A percentile compares a stretch with the other conserved stretches of the same genome.
Conservation (phyloP, 2,888 invertebrate genomes). For the Hoplodrina blanda region DNA sequence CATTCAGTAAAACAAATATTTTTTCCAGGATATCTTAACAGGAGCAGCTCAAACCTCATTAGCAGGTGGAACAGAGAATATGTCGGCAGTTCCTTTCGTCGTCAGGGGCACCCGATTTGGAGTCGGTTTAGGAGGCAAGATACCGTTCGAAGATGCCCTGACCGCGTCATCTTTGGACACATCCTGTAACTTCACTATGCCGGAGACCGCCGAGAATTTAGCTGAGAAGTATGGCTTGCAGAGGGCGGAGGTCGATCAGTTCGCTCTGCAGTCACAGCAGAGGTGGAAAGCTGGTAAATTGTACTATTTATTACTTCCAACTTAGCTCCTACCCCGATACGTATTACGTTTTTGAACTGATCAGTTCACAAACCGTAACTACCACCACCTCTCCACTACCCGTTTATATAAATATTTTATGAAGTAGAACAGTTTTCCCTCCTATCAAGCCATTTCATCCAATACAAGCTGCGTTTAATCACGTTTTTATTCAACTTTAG, state of each 20-base stretch:
- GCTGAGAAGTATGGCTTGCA: constrained; percentile 95
- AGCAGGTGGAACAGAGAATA: constrained; percentile 98
- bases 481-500: constrained; percentile 80
- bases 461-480: not conserved
- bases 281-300: constrained; percentile 95
- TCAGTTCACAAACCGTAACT: no score
- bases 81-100: constrained; percentile 97
- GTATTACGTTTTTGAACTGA: no score
- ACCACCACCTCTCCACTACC: no score
- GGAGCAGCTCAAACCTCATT: constrained; percentile 96
- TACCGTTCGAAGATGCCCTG: constrained; percentile 95
- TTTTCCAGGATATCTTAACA: constrained; percentile 94
- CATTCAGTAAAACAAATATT: not conserved
- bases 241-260: constrained; percentile 95
- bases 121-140: constrained; percentile 93
- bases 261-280: constrained; percentile 95
- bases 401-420: no score
- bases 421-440: not conserved
- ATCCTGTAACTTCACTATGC: constrained; percentile 98
- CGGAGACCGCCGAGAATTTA: constrained; percentile 97
- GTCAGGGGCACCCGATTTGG: constrained; percentile 97
- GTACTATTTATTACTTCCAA: not conserved
- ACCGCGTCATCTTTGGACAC: constrained; percentile 94
- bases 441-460: not conserved
- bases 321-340: no score